Evolutionary conservation across 2,113 vertebrate genomes (phyloP).

Genomic region (Brachypteracias leptosomus): DNA sequence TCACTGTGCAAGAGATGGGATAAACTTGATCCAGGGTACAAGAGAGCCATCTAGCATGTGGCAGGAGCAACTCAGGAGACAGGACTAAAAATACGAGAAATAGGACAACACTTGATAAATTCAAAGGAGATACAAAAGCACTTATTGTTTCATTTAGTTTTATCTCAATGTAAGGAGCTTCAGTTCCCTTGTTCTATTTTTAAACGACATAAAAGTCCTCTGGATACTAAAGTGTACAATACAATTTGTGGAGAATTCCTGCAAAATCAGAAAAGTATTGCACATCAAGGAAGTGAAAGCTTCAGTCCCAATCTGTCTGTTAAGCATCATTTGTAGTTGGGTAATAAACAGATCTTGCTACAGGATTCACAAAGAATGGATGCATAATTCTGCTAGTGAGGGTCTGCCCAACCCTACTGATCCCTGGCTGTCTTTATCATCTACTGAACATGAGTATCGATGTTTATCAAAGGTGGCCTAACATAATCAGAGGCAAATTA

Average conservation of each 20-base stretch:
- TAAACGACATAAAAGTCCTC: not conserved
- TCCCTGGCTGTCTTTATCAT: not conserved
- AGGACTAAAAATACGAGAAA: not conserved
- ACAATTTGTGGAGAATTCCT: not conserved
- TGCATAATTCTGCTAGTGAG: not conserved
- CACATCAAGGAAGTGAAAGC: not conserved
- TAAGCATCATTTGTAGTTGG: not conserved
- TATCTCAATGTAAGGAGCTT: not conserved
- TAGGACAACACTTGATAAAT: not conserved
- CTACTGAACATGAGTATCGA: not conserved
- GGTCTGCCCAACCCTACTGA: not conserved
- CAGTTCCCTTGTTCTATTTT: not conserved
- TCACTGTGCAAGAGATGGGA: not conserved
- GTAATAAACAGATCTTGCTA: not conserved
- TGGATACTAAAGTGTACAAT: not conserved
- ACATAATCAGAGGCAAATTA: not conserved
- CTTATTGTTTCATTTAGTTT: not conserved
- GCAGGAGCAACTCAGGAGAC: not conserved
- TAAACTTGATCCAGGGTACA: not conserved
- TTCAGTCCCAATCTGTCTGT: not conserved
- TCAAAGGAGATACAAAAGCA: not conserved
- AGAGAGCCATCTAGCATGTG: not conserved
- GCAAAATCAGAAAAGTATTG: not conserved
- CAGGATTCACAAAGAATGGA: not conserved
- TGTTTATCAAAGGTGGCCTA: not conserved